A percentile compares a stretch with the other conserved stretches of the same genome.
phyloP scores from a whole-genome alignment of 2,113 vertebrate genomes.

The Excalfactoria chinensis region DNA sequence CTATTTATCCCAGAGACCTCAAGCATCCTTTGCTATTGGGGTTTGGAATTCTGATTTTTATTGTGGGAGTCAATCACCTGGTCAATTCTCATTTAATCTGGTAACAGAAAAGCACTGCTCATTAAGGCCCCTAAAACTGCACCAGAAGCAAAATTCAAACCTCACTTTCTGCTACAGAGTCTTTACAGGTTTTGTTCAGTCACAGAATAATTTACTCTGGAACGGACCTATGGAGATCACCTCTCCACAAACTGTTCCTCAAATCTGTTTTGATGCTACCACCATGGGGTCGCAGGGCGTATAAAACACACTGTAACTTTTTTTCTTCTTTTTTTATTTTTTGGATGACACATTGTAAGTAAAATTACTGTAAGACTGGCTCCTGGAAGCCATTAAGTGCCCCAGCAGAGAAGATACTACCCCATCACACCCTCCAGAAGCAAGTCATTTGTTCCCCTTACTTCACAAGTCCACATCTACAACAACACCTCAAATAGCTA shows the following conservation, averaged over 20 bases:
- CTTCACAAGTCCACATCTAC: background rate
- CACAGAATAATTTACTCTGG: background rate
- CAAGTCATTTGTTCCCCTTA: background rate
- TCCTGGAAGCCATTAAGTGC: background rate
- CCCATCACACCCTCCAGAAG: background rate
- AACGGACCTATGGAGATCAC: background rate
- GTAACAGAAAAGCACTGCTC: background rate
- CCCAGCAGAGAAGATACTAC: background rate
- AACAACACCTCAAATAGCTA: background rate
- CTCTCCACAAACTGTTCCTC: background rate
- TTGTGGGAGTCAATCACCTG: background rate
- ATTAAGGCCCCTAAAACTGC: background rate
- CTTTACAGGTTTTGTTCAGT: background rate
- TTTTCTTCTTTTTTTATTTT: too few relatives aligned
- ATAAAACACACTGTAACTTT: background rate
- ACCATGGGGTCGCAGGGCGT: background rate
- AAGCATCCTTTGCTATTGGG: background rate
- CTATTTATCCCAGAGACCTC: background rate
- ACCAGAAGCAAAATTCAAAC: background rate
- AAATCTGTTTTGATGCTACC: background rate
- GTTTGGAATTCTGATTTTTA: conserved; percentile 10
- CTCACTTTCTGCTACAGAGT: background rate
- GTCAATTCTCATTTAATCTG: background rate
- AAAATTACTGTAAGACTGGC: background rate
- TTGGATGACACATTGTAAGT: background rate